Evolutionary conservation across 2,113 vertebrate species (phyloP).

Genomic region (Desmodus rotundus): DNA sequence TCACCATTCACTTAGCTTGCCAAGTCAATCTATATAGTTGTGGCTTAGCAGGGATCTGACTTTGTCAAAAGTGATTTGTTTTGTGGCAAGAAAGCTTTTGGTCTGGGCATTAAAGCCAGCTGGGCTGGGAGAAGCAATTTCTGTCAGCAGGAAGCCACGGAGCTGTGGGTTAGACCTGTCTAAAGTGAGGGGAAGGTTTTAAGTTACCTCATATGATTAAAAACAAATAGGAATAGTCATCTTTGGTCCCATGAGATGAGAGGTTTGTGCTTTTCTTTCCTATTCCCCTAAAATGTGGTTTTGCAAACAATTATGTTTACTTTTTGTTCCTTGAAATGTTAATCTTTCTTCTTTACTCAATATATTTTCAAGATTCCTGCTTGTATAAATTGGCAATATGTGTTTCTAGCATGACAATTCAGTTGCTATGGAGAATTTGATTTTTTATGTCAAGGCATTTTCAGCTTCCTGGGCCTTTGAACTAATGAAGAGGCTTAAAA

Average conservation of each 20-base stretch:
- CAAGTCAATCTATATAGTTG: constrained; percentile 57
- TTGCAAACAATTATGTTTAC: background rate
- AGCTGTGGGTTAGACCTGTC: constrained; percentile 18
- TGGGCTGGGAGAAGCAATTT: constrained; percentile 61
- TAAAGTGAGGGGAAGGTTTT: constrained; percentile 49
- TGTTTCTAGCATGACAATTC: constrained; percentile 60
- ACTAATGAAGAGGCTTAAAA: background rate
- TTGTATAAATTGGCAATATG: constrained; percentile 29
- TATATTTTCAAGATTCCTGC: background rate
- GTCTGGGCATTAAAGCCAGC: constrained; percentile 65
- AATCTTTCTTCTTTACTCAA: background rate
- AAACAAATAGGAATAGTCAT: background rate
- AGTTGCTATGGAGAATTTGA: constrained; percentile 72
- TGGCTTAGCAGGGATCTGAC: constrained; percentile 22
- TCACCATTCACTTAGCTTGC: constrained; percentile 30
- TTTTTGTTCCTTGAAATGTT: constrained; percentile 6
- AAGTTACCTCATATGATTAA: constrained; percentile 49
- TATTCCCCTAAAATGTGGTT: background rate
- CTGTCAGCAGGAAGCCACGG: constrained; percentile 34
- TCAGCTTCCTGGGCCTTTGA: background rate
- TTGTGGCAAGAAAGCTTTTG: constrained; percentile 61
- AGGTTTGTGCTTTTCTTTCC: background rate
- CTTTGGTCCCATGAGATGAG: background rate
- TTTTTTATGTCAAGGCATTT: background rate
- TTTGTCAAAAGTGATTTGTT: constrained; percentile 59